phyloP scores from a whole-genome alignment of 2,888 invertebrate species.

The Synergus itoensis region DNA sequence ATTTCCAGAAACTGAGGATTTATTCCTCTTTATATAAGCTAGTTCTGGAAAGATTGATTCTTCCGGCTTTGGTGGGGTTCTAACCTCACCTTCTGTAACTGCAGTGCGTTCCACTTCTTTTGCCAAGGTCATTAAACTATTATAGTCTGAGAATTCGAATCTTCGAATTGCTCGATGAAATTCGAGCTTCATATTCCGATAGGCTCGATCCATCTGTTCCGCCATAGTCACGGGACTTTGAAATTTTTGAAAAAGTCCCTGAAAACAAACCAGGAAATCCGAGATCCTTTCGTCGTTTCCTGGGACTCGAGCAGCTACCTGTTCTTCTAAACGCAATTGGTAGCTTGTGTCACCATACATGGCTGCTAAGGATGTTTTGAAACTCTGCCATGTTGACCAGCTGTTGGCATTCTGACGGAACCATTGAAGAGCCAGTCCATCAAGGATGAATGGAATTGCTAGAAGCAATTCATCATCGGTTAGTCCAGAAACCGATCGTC shows the following conservation, averaged over 20 bases:
- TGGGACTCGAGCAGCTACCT: constrained; percentile 10
- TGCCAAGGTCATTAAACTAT: constrained; percentile 16
- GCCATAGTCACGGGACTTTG: not conserved
- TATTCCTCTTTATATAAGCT: not conserved
- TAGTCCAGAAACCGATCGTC: not conserved
- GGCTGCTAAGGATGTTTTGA: not conserved
- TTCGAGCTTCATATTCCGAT: constrained; percentile 43
- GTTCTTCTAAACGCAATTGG: constrained; percentile 33
- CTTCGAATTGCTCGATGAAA: constrained; percentile 13
- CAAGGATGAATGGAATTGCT: constrained; percentile 13
- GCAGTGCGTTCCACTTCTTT: too few relatives aligned
- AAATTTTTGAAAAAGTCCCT: too few relatives aligned
- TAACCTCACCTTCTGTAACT: not conserved
- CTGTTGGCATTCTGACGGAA: constrained; percentile 6
- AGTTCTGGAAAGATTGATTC: not conserved
- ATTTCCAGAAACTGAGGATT: not conserved
- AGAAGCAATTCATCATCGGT: constrained; percentile 37
- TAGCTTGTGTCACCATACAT: constrained; percentile 31
- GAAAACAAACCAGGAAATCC: constrained; percentile 35
- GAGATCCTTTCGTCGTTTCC: constrained; percentile 37
- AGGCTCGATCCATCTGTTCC: constrained; percentile 44
- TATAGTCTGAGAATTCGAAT: constrained; percentile 38
- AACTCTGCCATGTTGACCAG: constrained; percentile 34
- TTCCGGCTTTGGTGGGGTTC: not conserved
- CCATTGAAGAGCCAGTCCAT: constrained; percentile 42